Base-by-base conservation (phyloP, 1,140 invertebrate species). In the Ylistrum balloti region DNA sequence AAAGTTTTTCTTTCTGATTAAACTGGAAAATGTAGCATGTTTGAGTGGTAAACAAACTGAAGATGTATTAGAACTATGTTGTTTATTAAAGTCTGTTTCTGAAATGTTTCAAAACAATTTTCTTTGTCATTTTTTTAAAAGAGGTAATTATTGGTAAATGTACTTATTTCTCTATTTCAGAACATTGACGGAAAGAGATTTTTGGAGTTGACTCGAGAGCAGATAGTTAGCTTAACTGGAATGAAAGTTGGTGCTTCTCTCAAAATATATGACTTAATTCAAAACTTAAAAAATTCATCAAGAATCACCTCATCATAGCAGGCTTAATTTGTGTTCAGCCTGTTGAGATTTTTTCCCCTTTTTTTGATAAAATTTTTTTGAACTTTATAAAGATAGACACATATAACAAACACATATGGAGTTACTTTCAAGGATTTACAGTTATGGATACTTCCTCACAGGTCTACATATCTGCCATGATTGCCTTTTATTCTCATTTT, bases 221-320 rank as follows among this genome's bases (percentile, higher is more conserved):
- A 99, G 96, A 98, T 99, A 88, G 97, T 99, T 92, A 98, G 98
- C 94, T 97, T 99, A 38, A 98, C 98, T 20, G 98, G 98, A 92
- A 98, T 98, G 97, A 99, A 99, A 97, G 98, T 99, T 89, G 99
- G 99, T 7, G 98, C 98, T 11, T 98, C 98, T 9, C 95, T 99
- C 33, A 99, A 99, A 97, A 99, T 99, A 95, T 98, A 97, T 94
- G 98, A 99, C 96, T 97, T 99, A 85, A 98, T 99, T 87, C 95
- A 95, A 74, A 93, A 95, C 87, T 91, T 96, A 5, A 95, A 94
- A 88, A n/a, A 74, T 74, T 74, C 56, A 74, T 89, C 90, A 0
- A 92, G 91, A 88, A 88, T 93, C 22, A 28, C 56, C 11, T 86
- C 88, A 85, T 88, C 89, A 45, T 89, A 89, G 88, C 88, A 89